Evolutionary conservation across 2,113 vertebrate genomes (phyloP).

Genomic region (Alosa alosa): DNA sequence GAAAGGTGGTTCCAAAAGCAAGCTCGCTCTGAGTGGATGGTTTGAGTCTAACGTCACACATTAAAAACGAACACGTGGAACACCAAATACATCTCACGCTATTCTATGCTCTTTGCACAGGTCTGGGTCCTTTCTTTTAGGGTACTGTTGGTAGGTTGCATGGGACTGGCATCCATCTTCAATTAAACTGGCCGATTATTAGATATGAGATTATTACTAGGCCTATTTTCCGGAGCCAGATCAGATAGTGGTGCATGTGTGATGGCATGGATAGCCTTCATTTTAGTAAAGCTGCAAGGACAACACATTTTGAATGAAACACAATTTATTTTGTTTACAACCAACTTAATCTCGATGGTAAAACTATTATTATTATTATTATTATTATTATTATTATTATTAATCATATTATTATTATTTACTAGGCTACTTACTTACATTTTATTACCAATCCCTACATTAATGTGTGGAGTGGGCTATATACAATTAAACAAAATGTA

Average conservation of each 20-base stretch:
- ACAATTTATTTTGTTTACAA: constrained; percentile 1
- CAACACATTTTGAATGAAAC: not conserved
- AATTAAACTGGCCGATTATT: too few species aligned
- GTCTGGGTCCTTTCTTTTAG: not conserved
- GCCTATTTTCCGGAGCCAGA: too few species aligned
- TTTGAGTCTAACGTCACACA: not conserved
- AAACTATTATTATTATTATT: not conserved
- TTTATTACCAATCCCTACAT: not conserved
- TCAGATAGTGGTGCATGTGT: too few species aligned
- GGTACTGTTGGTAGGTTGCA: not conserved
- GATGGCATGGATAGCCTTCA: too few species aligned
- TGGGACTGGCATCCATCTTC: too few species aligned
- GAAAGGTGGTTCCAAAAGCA: not conserved
- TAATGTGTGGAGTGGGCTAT: not conserved
- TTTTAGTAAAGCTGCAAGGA: not conserved
- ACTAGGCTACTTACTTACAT: not conserved
- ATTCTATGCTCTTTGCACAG: not conserved
- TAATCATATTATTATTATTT: not conserved
- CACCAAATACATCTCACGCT: not conserved
- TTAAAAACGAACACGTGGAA: constrained; percentile 22
- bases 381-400: not conserved
- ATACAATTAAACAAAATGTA: constrained; percentile 9
- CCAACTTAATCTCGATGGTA: not conserved
- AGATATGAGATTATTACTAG: too few species aligned
- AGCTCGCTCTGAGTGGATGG: not conserved